These are phyloP conservation scores for Nothocercus nigrocapillus DNA, from an alignment of 2,113 vertebrate genomes.

Conservation along the genomic window DNA sequence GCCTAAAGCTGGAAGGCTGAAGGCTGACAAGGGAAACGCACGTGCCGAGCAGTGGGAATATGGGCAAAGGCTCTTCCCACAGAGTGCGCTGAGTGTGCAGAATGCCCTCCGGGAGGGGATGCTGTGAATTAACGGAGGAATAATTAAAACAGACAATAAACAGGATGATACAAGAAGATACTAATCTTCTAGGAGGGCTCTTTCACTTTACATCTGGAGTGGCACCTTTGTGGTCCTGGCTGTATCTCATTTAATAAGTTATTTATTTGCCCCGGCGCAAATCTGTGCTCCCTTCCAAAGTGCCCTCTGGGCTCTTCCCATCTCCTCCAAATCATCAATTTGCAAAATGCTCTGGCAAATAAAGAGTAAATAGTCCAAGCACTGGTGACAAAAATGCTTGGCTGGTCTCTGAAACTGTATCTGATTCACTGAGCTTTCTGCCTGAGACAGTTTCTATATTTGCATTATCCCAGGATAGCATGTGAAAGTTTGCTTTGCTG, in stretches of 20 bases:
- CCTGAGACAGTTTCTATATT: fast-evolving
- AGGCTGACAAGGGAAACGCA: neutral
- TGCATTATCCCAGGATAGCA: neutral
- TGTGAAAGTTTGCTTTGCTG: neutral
- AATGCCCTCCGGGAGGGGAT: neutral
- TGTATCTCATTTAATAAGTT: neutral
- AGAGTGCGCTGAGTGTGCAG: neutral
- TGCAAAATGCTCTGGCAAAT: neutral
- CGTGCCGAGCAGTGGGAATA: fast-evolving
- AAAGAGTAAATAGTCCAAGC: neutral
- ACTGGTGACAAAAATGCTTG: neutral
- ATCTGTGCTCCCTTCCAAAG: neutral
- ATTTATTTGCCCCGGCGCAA: neutral
- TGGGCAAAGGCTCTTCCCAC: neutral
- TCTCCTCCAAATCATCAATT: neutral
- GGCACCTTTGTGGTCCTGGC: neutral
- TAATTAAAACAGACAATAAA: neutral
- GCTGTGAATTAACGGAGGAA: neutral
- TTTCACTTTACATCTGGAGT: fast-evolving
- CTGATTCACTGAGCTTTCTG: neutral
- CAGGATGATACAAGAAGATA: neutral
- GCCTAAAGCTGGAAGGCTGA: neutral
- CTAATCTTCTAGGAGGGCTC: neutral
- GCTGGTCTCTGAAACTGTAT: neutral
- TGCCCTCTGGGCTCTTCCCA: neutral